phyloP scores from a whole-genome alignment of 2,797 vertebrate genomes.

The Phaenicophaeus curvirostris region DNA sequence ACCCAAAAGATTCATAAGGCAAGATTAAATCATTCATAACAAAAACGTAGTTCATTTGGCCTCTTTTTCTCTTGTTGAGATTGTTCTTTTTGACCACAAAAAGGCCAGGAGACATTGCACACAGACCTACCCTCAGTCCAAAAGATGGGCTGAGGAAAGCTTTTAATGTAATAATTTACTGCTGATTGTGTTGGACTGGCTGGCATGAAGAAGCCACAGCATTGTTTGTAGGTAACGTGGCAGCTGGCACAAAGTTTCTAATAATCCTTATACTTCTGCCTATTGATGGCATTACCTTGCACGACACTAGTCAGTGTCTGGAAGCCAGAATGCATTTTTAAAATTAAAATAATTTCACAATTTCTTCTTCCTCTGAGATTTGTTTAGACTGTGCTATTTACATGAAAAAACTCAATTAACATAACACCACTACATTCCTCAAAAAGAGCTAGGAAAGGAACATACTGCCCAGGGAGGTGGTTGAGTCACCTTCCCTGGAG shows the following conservation, averaged over 20 bases:
- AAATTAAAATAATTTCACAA: not conserved
- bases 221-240: not conserved
- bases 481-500: no score
- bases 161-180: not conserved
- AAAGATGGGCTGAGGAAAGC: not conserved
- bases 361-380: not conserved
- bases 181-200: not conserved
- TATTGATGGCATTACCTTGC: not conserved
- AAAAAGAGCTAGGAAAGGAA: not conserved
- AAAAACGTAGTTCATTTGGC: not conserved
- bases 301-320: not conserved
- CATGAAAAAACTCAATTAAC: not conserved
- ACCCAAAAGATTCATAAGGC: not conserved
- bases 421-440: not conserved
- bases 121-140: accelerated
- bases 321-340: not conserved
- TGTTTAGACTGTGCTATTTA: not conserved
- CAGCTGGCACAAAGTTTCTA: not conserved
- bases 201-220: not conserved
- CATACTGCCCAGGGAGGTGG: no score
- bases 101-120: not conserved
- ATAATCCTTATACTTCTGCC: not conserved
- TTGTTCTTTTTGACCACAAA: not conserved
- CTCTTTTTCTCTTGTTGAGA: not conserved
- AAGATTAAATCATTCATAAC: not conserved